phyloP scores from a whole-genome alignment of 2,113 vertebrate species.

The Pterocles orientalis region DNA sequence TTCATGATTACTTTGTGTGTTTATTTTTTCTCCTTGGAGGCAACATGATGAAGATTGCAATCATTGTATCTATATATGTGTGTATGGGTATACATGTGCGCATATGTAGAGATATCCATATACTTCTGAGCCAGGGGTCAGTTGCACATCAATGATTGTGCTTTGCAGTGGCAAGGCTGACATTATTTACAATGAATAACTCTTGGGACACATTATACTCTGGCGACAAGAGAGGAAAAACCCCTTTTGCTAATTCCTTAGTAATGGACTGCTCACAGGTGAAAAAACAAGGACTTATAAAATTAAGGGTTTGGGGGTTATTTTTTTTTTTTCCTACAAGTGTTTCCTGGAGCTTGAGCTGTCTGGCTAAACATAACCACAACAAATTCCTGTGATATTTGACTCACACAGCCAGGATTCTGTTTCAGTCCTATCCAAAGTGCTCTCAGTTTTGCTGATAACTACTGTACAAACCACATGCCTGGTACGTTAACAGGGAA shows the following conservation, averaged over 20 bases:
- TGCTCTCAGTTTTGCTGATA: neutral
- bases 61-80: neutral
- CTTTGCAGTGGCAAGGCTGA: neutral
- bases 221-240: neutral
- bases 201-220: neutral
- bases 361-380: neutral
- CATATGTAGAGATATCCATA: neutral
- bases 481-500: neutral
- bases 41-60: neutral
- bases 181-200: neutral
- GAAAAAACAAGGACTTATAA: neutral
- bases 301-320: neutral
- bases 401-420: neutral
- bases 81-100: neutral
- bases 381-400: neutral
- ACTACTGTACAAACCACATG: neutral
- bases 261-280: neutral
- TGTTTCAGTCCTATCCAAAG: neutral
- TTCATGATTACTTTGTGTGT: neutral
- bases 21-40: neutral
- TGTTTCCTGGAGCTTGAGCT: neutral
- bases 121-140: neutral
- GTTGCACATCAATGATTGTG: neutral
- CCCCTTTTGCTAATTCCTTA: neutral
- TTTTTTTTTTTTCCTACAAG: neutral